Conservation (phyloP, 2,113 vertebrate species). For the Vidua chalybeata region DNA sequence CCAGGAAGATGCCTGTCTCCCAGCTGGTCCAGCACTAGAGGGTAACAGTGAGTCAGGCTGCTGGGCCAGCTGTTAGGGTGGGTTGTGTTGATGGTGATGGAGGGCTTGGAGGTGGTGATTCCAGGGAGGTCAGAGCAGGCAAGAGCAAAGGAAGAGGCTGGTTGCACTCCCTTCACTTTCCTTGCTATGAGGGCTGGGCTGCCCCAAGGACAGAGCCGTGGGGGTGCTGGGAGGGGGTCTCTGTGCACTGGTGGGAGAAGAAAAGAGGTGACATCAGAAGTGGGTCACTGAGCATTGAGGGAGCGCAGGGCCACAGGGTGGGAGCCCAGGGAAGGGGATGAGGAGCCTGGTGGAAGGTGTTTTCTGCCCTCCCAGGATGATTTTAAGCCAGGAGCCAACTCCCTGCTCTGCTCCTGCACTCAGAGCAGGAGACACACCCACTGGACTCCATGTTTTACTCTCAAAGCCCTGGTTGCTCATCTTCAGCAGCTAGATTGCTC, state of each 20-base stretch:
- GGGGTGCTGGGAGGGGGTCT: neutral
- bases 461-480: neutral
- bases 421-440: neutral
- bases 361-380: neutral
- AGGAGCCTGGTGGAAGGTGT: neutral
- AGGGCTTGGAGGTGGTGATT: neutral
- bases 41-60: constrained; percentile 50
- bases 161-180: fast-evolving
- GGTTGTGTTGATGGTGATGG: neutral
- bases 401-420: neutral
- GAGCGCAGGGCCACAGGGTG: fast-evolving
- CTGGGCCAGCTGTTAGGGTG: neutral
- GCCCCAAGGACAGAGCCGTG: neutral
- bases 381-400: neutral
- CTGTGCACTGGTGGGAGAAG: neutral
- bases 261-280: neutral
- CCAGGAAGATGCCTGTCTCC: neutral
- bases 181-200: neutral
- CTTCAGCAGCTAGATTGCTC: neutral
- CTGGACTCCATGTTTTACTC: neutral
- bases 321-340: neutral
- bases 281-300: fast-evolving
- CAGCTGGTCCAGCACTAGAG: constrained; percentile 22
- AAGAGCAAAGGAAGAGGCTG: neutral
- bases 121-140: neutral